phyloP scores from a whole-genome alignment of 2,888 invertebrate genomes.

The Drosophila mimetica region DNA sequence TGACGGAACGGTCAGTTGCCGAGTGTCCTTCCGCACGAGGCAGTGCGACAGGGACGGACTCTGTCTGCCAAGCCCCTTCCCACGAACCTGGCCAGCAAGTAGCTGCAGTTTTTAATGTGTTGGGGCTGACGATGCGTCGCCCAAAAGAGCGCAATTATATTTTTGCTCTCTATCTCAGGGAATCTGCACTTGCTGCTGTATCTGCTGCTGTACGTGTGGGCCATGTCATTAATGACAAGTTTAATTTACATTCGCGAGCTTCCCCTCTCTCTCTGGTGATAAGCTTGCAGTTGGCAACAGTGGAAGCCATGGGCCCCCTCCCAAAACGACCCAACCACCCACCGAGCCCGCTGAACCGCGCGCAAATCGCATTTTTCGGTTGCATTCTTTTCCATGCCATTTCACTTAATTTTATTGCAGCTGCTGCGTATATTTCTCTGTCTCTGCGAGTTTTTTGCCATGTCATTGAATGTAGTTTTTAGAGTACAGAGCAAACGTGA shows the following conservation, averaged over 20 bases:
- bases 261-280: constrained; percentile 41
- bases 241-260: constrained; percentile 57
- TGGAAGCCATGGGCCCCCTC: constrained; percentile 10
- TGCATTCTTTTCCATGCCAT: constrained; percentile 61
- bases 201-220: constrained; percentile 25
- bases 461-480: constrained; percentile 65
- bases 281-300: constrained; percentile 67
- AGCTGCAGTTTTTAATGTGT: constrained; percentile 65
- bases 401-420: constrained; percentile 69
- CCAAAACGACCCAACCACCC: constrained; percentile 17
- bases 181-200: constrained; percentile 19
- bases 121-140: constrained; percentile 34
- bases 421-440: constrained; percentile 32
- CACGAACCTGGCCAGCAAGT: constrained; percentile 41
- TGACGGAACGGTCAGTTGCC: constrained; percentile 58
- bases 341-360: constrained; percentile 46
- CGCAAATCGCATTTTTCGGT: constrained; percentile 57
- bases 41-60: constrained; percentile 38
- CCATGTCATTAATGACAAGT: constrained; percentile 67
- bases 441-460: constrained; percentile 32
- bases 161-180: constrained; percentile 22
- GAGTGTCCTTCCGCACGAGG: constrained; percentile 31
- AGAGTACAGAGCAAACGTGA: constrained; percentile 67
- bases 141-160: constrained; percentile 53
- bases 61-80: constrained; percentile 50